Evolutionary conservation across 2,797 vertebrate genomes (phyloP).

Genomic region (Falco novaeseelandiae): DNA sequence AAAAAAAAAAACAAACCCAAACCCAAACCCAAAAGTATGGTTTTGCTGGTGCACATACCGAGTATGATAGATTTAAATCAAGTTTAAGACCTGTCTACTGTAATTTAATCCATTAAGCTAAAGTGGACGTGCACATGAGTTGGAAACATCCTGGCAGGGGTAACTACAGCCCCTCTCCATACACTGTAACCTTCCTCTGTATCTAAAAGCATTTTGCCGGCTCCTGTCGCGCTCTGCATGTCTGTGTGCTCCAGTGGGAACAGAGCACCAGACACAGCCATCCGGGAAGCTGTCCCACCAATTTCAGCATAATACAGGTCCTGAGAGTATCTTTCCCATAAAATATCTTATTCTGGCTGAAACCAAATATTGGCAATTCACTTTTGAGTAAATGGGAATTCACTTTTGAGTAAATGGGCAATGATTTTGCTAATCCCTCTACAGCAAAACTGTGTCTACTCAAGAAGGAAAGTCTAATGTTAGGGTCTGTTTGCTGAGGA

Average conservation of each 20-base stretch:
- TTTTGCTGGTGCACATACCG: not conserved
- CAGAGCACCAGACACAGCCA: not conserved
- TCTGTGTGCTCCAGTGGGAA: not conserved
- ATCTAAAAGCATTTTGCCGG: not conserved
- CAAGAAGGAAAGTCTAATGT: not conserved
- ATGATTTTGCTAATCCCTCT: not conserved
- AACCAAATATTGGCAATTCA: not conserved
- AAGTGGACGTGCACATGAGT: not conserved
- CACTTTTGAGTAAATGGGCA: not conserved
- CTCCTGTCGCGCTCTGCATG: not conserved
- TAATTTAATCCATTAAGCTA: not conserved
- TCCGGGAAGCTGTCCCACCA: not conserved
- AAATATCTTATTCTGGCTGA: not conserved
- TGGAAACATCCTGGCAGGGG: not conserved
- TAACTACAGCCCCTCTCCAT: not conserved
- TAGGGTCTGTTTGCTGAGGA: fast-evolving
- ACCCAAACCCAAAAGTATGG: not conserved
- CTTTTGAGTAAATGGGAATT: not conserved
- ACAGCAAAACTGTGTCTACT: not conserved
- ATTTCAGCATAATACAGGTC: not conserved
- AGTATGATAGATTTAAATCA: not conserved
- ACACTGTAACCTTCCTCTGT: not conserved
- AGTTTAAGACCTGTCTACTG: not conserved
- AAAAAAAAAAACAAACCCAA: too few relatives aligned
- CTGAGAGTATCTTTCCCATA: not conserved